Evolutionary conservation across 2,888 invertebrate species (phyloP), one percentile per base, ranked within the genome.

Genomic region (Ecliptopera silaceata): DNA sequence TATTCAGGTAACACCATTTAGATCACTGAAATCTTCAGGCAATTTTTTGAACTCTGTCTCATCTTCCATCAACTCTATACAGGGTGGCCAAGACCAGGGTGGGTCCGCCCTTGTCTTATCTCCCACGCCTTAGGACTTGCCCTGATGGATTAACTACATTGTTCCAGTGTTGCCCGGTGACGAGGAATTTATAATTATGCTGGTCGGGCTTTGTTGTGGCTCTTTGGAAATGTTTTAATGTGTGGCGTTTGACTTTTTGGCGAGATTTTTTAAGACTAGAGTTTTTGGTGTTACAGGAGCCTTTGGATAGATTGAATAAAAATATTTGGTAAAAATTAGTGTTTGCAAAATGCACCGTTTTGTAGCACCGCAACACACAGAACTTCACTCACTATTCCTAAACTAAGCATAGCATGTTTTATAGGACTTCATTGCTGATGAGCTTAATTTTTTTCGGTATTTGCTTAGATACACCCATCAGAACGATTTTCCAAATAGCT

Each of bases 121-220:
- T 88, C 85, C 89, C 84, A 80, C 88, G 88, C 88, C 90, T 76
- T 83, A 83, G 88, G 88, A 84, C 78, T 75, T 54, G 77, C 79
- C 72, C 89, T 90, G 90, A 90, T 90, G 89, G 90, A 90, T 90
- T 90, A 90, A 90, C 89, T 89, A 88, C 89, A 90, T 90, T 90
- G 90, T 90, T 89, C 85, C 80, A 80, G 77, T 76, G 83, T 82
- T 79, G 82, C 83, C 78, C 79, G 82, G 86, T 87, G 89, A 88
- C 87, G 84, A 76, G 83, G 87, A 88, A 90, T 91, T 86, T 88
- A 89, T 90, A 91, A 91, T 91, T 90, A 88, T 80, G 76, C 72
- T 70, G 73, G 72, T 68, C 64, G 58, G n/a, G 63, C 70, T 72
- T 75, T 77, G 76, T 75, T 78, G 77, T 77, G 74, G 71, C 64